phyloP scores from a whole-genome alignment of 2,797 vertebrate species.

The Spheniscus humboldti region DNA sequence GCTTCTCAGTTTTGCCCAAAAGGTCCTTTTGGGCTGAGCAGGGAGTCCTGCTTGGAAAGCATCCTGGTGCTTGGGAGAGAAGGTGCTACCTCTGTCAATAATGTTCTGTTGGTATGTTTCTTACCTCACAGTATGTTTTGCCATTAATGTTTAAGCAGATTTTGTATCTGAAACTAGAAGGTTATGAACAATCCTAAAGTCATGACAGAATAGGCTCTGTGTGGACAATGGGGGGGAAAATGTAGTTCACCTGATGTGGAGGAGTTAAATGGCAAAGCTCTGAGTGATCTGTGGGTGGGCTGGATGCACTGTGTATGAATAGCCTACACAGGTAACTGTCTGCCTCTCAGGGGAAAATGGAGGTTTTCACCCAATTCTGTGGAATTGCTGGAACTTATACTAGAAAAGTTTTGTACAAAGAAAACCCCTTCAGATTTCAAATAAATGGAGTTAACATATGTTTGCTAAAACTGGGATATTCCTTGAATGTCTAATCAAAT shows the following conservation, averaged over 20 bases:
- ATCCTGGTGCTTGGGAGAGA: not conserved
- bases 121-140: not conserved
- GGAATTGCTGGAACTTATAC: not conserved
- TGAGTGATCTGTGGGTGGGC: not conserved
- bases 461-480: not conserved
- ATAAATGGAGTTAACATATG: not conserved
- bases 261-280: not conserved
- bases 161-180: not conserved
- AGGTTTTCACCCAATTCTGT: not conserved
- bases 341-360: not conserved
- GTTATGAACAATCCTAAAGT: not conserved
- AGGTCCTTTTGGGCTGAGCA: not conserved
- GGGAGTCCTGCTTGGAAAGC: not conserved
- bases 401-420: not conserved
- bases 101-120: not conserved
- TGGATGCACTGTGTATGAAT: not conserved
- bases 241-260: not conserved
- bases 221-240: not conserved
- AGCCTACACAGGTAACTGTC: not conserved
- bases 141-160: not conserved
- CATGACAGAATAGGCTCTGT: not conserved
- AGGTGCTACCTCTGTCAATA: not conserved
- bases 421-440: not conserved
- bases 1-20: not conserved
- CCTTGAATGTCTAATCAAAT: not conserved